These are phyloP conservation scores for Onthophagus taurus DNA, from an alignment of 1,140 invertebrate genomes.

Conservation along the genomic window DNA sequence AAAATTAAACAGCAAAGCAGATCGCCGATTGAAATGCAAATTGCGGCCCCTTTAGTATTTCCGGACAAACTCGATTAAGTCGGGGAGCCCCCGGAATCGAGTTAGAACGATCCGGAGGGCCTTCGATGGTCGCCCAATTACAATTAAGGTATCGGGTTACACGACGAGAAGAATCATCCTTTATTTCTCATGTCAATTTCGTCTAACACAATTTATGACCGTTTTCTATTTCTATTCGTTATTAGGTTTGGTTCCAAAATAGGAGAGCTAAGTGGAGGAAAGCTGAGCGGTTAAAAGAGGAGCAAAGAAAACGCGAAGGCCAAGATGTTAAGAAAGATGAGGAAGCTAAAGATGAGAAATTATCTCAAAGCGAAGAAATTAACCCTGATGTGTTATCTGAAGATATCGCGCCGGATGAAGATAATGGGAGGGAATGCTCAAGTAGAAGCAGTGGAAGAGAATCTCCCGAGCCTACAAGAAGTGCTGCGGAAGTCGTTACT, in stretches of 20 bases:
- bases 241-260: constrained; percentile 94
- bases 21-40: no score
- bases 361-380: constrained; percentile 26
- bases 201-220: no score
- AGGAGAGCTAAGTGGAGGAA: constrained; percentile 89
- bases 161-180: no score
- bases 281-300: constrained; percentile 80
- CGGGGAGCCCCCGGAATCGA: no score
- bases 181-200: no score
- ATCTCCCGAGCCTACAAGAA: constrained; percentile 24
- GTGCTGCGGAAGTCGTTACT: constrained; percentile 22
- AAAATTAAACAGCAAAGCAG: no score
- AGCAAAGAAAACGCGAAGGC: constrained; percentile 74
- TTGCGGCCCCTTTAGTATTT: no score
- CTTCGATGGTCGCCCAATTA: no score
- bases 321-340: constrained; percentile 48
- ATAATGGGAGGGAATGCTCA: constrained; percentile 27
- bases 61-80: no score
- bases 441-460: constrained; percentile 31
- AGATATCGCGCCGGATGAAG: constrained; percentile 25
- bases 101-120: no score
- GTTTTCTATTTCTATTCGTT: no score
- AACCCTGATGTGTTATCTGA: constrained; percentile 24
- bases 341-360: constrained; percentile 40
- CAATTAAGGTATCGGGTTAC: no score